A percentile compares a stretch with the other conserved stretches of the same genome.
These are phyloP conservation scores for Scaeva pyrastri DNA, from an alignment of 2,888 invertebrate genomes.

Conservation along the genomic window DNA sequence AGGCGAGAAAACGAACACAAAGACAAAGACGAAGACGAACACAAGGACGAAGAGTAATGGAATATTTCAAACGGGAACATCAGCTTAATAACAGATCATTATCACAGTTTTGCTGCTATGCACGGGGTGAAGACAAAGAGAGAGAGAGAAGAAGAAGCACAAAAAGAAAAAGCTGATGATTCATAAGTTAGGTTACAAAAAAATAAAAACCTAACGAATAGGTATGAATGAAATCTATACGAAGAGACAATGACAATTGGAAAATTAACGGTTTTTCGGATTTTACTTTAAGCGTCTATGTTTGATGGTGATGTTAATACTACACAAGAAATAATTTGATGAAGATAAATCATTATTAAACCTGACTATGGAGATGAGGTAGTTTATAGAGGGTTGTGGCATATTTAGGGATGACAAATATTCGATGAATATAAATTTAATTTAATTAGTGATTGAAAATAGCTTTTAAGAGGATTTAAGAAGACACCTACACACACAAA, in stretches of 20 bases:
- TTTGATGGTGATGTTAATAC: not conserved
- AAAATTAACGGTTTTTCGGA: not conserved
- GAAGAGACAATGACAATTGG: not conserved
- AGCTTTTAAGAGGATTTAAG: not conserved
- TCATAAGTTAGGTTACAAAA: not conserved
- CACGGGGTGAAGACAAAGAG: not conserved
- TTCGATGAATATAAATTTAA: not conserved
- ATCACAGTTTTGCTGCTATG: conserved; percentile 24
- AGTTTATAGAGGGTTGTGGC: no score
- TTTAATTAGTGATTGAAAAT: not conserved
- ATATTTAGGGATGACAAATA: not conserved
- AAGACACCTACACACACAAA: no score
- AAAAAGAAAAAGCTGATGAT: conserved; percentile 1
- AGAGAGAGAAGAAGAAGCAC: not conserved
- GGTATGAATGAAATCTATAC: not conserved
- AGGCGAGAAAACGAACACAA: conserved; percentile 29
- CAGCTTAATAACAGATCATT: conserved; percentile 69
- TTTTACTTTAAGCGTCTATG: not conserved
- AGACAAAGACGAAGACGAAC: no score
- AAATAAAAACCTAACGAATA: not conserved
- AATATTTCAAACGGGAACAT: conserved; percentile 19
- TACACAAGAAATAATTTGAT: not conserved
- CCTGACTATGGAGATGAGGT: not conserved
- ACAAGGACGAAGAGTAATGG: not conserved
- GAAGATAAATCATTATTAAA: not conserved